phyloP scores from a whole-genome alignment of 2,888 invertebrate species.

The Julus scandinavius region DNA sequence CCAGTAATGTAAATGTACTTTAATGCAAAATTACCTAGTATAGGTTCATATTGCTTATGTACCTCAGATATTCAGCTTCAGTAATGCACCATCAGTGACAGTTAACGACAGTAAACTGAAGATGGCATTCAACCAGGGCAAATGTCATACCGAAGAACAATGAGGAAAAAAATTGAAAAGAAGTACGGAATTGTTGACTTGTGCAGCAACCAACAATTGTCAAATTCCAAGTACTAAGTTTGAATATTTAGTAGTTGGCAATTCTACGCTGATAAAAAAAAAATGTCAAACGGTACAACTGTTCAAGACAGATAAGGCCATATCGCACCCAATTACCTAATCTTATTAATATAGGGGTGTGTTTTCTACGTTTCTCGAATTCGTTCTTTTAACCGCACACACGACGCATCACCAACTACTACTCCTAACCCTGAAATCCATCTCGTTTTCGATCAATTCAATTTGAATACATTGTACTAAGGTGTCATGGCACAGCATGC shows the following conservation, averaged over 20 bases:
- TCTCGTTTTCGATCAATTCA: not conserved
- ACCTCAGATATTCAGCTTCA: constrained; percentile 2
- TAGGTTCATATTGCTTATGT: constrained; percentile 28
- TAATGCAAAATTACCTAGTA: constrained; percentile 35
- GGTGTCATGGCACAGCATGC: constrained; percentile 42
- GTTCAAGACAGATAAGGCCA: constrained; percentile 32
- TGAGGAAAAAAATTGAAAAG: not conserved
- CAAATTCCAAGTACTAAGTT: not conserved
- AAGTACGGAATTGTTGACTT: constrained; percentile 35
- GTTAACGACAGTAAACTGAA: constrained; percentile 6
- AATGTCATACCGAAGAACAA: not conserved
- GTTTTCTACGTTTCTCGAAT: not conserved
- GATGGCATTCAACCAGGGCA: not conserved
- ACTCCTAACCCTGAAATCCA: not conserved
- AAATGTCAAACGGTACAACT: not conserved
- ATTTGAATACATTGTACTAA: constrained; percentile 42
- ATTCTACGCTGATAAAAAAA: constrained; percentile 10
- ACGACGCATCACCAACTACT: not conserved
- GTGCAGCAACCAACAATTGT: not conserved
- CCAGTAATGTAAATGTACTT: constrained; percentile 34
- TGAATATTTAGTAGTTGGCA: not conserved
- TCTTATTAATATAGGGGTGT: constrained; percentile 10
- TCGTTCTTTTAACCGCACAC: not conserved
- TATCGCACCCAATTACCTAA: constrained; percentile 1
- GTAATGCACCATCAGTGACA: constrained; percentile 1